Base-by-base conservation (phyloP, 2,113 vertebrate species). In the Oncorhynchus keta region DNA sequence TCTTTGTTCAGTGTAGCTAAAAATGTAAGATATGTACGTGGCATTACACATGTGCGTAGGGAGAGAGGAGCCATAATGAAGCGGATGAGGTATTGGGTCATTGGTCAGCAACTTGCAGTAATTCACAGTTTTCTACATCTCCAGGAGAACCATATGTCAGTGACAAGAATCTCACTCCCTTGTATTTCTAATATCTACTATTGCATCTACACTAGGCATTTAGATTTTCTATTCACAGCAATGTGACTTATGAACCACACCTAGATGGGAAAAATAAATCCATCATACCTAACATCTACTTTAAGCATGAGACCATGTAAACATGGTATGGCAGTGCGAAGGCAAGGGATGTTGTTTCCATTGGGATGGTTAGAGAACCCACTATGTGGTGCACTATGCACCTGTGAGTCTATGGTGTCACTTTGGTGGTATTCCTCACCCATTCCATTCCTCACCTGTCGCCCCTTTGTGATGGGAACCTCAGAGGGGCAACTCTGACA, bases 51-150 rank as follows among this genome's bases (percentile, higher is more conserved):
- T 48, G 68, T 70, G 48, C 45, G 3, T 5, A 11, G 14, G 7
- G 48, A 57, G 32, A 39, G 76, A 57, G 67, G 13, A 30, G 9
- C 39, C 30, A 64, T 72, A 71, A 57, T 51, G 67, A 67, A 26
- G 5, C 2, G 16, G 49, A 22, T 74, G 71, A 14, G 13, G 55
- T 57, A 71, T 72, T 32, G 73, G 64, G 70, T 76, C 35, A 57
- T 59, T 24, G 74, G 26, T 75, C 74, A 76, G 39, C 12, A 24
- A 24, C 24, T 48, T 5, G 35, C 62, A 61, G 26, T 71, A 77
- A 70, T 68, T 75, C 69, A 73, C 35, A 57, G 59, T n/a, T 62
- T 22, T 62, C 59, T 30, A 67, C 70, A 64, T 35, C 6, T 14
- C 3, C 61, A 55, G 67, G 48, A 32, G 57, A 5, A 45, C 3